Conservation (phyloP, 2,888 invertebrate species). For the Drosophila nr. medialis region DNA sequence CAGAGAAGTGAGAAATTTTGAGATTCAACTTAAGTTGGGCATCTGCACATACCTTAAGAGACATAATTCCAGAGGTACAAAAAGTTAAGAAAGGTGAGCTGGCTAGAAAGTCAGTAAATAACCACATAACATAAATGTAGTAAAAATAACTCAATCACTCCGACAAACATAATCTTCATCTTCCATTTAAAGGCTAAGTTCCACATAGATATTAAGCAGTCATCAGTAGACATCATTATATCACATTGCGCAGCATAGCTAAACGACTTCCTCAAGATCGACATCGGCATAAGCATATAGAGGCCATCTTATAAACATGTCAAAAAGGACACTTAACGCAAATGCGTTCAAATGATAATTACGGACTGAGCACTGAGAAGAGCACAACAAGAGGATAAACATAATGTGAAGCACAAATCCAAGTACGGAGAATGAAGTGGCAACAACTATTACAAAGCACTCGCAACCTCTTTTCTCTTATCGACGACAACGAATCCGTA, state of each 20-base stretch:
- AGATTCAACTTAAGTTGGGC: neutral
- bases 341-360: conserved; percentile 80
- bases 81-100: neutral
- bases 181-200: conserved; percentile 1
- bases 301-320: conserved; percentile 77
- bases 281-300: conserved; percentile 34
- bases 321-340: conserved; percentile 79
- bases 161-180: neutral
- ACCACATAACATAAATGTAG: neutral
- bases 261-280: conserved; percentile 20
- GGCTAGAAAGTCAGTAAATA: neutral
- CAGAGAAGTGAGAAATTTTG: conserved; percentile 24
- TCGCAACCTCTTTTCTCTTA: conserved; percentile 58
- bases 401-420: conserved; percentile 40
- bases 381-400: conserved; percentile 53
- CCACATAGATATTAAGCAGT: conserved; percentile 18
- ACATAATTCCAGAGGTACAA: neutral
- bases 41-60: neutral
- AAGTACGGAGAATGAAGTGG: conserved; percentile 69
- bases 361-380: conserved; percentile 44
- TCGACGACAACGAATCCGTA: conserved; percentile 43
- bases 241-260: conserved; percentile 9
- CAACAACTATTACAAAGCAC: conserved; percentile 79
- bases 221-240: conserved; percentile 35
- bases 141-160: neutral